Percentiles rank a stretch among this genome's conserved stretches.
phyloP scores from a whole-genome alignment of 2,113 vertebrate genomes.

The Caretta caretta region DNA sequence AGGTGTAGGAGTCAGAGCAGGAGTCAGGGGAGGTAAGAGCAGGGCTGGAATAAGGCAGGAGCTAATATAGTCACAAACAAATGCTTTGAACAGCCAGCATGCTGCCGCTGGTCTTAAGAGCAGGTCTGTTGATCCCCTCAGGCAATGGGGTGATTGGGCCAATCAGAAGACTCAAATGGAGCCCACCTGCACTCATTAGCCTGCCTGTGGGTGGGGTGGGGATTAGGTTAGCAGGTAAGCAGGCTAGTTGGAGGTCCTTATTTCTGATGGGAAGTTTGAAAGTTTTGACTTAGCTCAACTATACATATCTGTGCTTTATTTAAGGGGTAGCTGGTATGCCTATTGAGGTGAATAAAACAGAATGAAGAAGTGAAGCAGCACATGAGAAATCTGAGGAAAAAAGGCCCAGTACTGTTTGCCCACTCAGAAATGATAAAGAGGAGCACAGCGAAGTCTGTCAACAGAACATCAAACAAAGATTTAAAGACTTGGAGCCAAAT shows the following conservation, averaged over 20 bases:
- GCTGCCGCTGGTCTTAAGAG: too few species aligned
- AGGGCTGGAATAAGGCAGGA: too few species aligned
- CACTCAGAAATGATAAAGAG: not conserved
- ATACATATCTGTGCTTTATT: not conserved
- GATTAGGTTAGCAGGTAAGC: not conserved
- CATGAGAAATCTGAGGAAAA: not conserved
- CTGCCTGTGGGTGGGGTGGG: not conserved
- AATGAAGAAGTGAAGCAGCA: not conserved
- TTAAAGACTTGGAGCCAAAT: not conserved
- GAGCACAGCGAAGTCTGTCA: not conserved
- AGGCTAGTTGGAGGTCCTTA: not conserved
- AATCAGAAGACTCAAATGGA: too few species aligned
- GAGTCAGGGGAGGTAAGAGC: too few species aligned
- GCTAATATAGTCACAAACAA: too few species aligned
- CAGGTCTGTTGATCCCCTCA: too few species aligned
- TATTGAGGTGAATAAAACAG: not conserved
- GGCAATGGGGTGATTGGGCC: too few species aligned
- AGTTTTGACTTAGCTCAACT: not conserved
- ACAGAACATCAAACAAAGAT: not conserved
- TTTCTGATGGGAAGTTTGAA: not conserved
- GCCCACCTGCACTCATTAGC: too few species aligned
- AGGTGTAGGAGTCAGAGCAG: too few species aligned
- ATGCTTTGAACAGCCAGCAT: too few species aligned
- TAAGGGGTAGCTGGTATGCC: not conserved
- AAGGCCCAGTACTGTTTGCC: not conserved